phyloP scores from a whole-genome alignment of 2,113 vertebrate genomes.

The Lethenteron reissneri region DNA sequence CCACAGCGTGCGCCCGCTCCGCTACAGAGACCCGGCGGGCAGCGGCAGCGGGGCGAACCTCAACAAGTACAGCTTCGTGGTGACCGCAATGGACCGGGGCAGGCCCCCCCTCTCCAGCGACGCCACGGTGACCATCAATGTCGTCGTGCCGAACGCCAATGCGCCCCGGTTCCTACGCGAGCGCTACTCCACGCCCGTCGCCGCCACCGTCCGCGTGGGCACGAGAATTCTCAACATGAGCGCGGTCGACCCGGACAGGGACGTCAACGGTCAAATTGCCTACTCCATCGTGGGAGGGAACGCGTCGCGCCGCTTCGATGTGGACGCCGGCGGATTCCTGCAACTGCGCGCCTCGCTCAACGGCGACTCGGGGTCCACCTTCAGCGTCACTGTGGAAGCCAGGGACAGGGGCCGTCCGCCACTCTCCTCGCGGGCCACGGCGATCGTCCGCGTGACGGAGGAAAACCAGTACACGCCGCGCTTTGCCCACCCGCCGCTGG shows the following conservation, averaged over 20 bases:
- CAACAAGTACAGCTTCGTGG: constrained; percentile 83
- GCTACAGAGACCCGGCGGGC: constrained; percentile 50
- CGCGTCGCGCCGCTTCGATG: constrained; percentile 38
- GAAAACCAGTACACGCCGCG: constrained; percentile 84
- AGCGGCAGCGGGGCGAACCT: constrained; percentile 44
- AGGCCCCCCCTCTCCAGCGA: constrained; percentile 54
- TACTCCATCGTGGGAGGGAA: constrained; percentile 44
- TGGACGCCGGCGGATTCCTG: constrained; percentile 66
- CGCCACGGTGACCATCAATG: constrained; percentile 68
- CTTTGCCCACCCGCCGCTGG: constrained; percentile 70
- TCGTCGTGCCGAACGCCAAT: constrained; percentile 82
- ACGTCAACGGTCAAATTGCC: constrained; percentile 68
- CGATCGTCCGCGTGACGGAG: constrained; percentile 61
- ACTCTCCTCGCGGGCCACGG: constrained; percentile 30
- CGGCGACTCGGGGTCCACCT: constrained; percentile 45
- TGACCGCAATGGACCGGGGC: constrained; percentile 69
- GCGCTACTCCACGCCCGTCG: constrained; percentile 66
- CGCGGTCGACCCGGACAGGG: constrained; percentile 64
- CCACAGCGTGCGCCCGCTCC: constrained; percentile 66
- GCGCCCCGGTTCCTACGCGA: constrained; percentile 38
- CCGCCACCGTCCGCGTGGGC: constrained; percentile 60
- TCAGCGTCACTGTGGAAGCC: constrained; percentile 43
- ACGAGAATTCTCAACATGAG: constrained; percentile 51
- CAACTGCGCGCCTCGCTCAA: constrained; percentile 53
- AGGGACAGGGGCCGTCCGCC: constrained; percentile 75